Evolutionary conservation across 1,140 invertebrate species (phyloP), one percentile per base, ranked within the genome.

Genomic region (Eciton burchellii): DNA sequence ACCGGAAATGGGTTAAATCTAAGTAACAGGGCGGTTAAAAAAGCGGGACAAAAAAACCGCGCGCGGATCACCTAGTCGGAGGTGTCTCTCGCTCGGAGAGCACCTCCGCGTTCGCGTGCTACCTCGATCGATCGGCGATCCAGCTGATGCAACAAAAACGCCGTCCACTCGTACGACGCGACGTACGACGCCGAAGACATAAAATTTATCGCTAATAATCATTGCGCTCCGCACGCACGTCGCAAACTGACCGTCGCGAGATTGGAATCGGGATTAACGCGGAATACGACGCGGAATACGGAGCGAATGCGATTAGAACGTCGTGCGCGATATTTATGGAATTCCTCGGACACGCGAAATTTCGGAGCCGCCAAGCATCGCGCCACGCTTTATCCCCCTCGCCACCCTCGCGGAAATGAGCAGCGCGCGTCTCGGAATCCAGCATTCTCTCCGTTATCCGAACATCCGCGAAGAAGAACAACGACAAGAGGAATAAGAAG

Each of bases 351-450:
- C 65, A 73, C 12, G 45, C 66, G 57, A 82, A 85, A 62, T 68
- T 85, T 82, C n/a, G 45, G 35, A n/a, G n/a, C n/a, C n/a, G 57
- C 72, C 65, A 83, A 79, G n/a, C 72, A 82, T 66, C n/a, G 43
- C 29, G 41, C 26, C 47, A 63, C 71, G 52, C 49, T 82, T 84
- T 85, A 56, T 57, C 54, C 21, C 9, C 12, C 21, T 12, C 43
- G 29, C 63, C 43, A 47, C 24, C 11, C 47, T 62, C 43, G 45
- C 59, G 59, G 60, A 76, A 77, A 77, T 74, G 57, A 77, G 16
- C 14, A 54, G 54, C 47, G 35, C 63, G 49, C 41, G 49, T 14
- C 35, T 35, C 29, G 57, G n/a, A 63, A 74, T 26, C 26, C 47
- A 49, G 47, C 41, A 35, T 41, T 74, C 47, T 74, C 47, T 74